phyloP scores from a whole-genome alignment of 64 coral and sea anemone genomes.

The Montipora foliosa region DNA sequence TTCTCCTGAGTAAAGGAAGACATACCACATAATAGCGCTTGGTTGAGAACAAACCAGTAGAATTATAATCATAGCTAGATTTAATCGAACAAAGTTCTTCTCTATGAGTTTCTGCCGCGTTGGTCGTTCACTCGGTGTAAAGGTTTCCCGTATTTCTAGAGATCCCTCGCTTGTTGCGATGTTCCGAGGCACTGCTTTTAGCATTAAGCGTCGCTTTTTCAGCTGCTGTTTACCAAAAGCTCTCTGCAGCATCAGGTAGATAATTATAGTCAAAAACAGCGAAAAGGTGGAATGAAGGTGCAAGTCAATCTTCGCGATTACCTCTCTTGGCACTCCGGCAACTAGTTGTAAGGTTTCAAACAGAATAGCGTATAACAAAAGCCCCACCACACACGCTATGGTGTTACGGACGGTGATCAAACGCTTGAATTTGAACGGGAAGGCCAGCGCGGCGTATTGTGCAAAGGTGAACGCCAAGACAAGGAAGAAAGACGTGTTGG shows the following conservation, averaged over 20 bases:
- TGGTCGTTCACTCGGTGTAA: no score
- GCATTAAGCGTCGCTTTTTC: slow-evolving; percentile 23
- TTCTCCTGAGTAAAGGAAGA: slow-evolving; percentile 28
- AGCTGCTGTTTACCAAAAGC: slow-evolving; percentile 50
- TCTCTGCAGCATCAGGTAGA: slow-evolving; percentile 69
- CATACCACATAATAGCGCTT: slow-evolving; percentile 66
- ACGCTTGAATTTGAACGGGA: slow-evolving; percentile 65
- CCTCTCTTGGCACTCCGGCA: slow-evolving; percentile 22
- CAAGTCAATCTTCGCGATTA: slow-evolving; percentile 66
- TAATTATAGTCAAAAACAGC: slow-evolving; percentile 59
- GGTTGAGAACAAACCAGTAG: slow-evolving; percentile 75
- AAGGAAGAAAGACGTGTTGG: slow-evolving; percentile 72
- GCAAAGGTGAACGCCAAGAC: slow-evolving; percentile 76
- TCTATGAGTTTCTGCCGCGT: slow-evolving; percentile 5
- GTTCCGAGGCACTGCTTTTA: neutral
- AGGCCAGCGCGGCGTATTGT: slow-evolving; percentile 76
- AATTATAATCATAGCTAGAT: slow-evolving; percentile 65
- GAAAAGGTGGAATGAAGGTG: slow-evolving; percentile 70
- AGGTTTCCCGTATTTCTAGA: no score
- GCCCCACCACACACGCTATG: slow-evolving; percentile 41
- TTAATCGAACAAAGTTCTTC: slow-evolving; percentile 74
- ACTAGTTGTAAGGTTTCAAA: slow-evolving; percentile 42
- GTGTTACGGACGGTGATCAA: slow-evolving; percentile 56
- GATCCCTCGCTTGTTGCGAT: no score
- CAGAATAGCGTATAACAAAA: slow-evolving; percentile 55